Evolutionary conservation across 2,888 invertebrate genomes (phyloP).

Genomic region (Metalampra italica): DNA sequence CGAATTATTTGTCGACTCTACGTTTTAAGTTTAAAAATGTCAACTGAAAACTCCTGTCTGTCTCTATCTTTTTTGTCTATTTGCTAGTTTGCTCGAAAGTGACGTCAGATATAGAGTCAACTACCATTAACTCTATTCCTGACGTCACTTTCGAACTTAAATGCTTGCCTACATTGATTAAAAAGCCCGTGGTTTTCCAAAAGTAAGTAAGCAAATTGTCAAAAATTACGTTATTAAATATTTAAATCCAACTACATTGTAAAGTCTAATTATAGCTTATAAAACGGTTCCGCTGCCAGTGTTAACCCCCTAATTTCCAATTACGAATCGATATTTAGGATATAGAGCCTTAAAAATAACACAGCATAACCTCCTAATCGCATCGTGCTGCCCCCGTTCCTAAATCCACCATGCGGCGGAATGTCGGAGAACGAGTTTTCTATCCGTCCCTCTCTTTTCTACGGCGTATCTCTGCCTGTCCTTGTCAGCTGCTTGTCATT

Average conservation of each 20-base stretch:
- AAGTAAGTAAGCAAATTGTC: no score
- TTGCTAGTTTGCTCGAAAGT: no score
- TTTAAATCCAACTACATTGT: background rate
- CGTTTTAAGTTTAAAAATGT: no score
- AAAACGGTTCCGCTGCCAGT: constrained; percentile 24
- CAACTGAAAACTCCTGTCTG: no score
- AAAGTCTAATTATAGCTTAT: background rate
- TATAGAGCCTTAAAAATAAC: constrained; percentile 66
- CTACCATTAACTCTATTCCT: no score
- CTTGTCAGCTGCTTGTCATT: constrained; percentile 73
- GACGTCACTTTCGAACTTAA: no score
- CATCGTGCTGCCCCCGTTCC: constrained; percentile 76
- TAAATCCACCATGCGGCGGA: constrained; percentile 77
- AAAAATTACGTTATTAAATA: no score
- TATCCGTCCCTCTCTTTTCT: constrained; percentile 66
- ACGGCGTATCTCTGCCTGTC: constrained; percentile 58
- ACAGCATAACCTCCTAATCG: constrained; percentile 74
- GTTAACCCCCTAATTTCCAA: constrained; percentile 43
- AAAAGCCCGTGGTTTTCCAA: no score
- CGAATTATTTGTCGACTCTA: no score
- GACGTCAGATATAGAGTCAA: no score
- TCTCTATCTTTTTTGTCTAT: no score
- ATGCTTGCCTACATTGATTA: no score
- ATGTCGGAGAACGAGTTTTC: constrained; percentile 75
- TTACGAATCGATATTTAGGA: constrained; percentile 49